Conservation (phyloP, 92 coral and sea anemone species). For the Paramuricea clavata region DNA sequence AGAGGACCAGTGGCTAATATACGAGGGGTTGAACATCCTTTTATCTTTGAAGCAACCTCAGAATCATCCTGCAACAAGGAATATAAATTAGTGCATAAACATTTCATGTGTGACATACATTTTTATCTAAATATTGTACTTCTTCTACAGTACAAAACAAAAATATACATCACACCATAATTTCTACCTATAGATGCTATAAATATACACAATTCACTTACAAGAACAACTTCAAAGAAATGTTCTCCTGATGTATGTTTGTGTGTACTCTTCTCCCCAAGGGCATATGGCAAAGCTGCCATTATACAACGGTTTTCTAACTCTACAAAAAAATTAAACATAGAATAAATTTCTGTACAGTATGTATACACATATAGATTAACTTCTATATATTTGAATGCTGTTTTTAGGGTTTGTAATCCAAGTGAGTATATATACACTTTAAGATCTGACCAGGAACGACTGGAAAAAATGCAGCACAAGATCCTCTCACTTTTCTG, state of each 20-base stretch:
- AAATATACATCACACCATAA: too few species aligned
- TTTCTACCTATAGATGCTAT: neutral
- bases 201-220: neutral
- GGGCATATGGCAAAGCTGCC: slow-evolving; percentile 24
- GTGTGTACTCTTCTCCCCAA: slow-evolving; percentile 21
- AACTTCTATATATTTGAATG: too few species aligned
- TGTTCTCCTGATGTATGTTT: neutral
- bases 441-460: too few species aligned
- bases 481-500: too few species aligned
- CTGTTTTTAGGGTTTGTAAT: too few species aligned
- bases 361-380: too few species aligned
- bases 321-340: slow-evolving; percentile 30
- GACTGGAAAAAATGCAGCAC: too few species aligned
- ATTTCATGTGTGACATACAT: neutral
- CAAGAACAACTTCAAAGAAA: slow-evolving; percentile 23
- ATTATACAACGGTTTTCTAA: slow-evolving; percentile 41
- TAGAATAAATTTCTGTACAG: too few species aligned
- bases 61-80: slow-evolving; percentile 7
- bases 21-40: neutral
- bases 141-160: too few species aligned
- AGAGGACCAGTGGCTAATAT: neutral
- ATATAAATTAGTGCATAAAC: neutral
- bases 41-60: neutral
- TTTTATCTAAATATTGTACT: too few species aligned
- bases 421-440: too few species aligned